phyloP scores from a whole-genome alignment of 2,888 invertebrate genomes.

The Microctonus brassicae region DNA sequence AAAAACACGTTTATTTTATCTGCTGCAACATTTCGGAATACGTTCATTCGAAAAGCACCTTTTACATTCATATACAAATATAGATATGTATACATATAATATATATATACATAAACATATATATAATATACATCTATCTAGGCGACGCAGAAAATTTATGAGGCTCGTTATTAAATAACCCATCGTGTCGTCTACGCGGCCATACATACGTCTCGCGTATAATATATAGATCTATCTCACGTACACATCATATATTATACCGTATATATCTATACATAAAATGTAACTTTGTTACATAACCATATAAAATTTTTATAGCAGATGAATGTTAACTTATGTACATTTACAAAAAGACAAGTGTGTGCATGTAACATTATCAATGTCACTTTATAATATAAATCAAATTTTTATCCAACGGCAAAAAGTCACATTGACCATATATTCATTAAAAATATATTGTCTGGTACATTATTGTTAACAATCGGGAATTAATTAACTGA shows the following conservation, averaged over 20 bases:
- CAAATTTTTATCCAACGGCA: not conserved
- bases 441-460: too few relatives aligned
- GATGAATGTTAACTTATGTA: slow-evolving; percentile 5
- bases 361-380: not conserved
- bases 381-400: not conserved
- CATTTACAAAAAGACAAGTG: not conserved
- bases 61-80: too few relatives aligned
- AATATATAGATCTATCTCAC: not conserved
- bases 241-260: not conserved
- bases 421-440: not conserved
- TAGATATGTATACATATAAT: too few relatives aligned
- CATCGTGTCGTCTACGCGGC: slow-evolving; percentile 14
- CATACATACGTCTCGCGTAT: slow-evolving; percentile 9
- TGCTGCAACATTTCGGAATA: too few relatives aligned
- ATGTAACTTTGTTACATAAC: slow-evolving; percentile 28
- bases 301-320: slow-evolving; percentile 28
- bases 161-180: slow-evolving; percentile 57
- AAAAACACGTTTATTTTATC: too few relatives aligned
- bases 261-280: not conserved
- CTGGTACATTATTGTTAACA: too few relatives aligned
- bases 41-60: too few relatives aligned
- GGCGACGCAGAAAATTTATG: slow-evolving; percentile 52
- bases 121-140: too few relatives aligned
- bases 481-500: too few relatives aligned
- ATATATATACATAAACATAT: slow-evolving; percentile 19